phyloP scores from a whole-genome alignment of 2,888 invertebrate genomes.

The Agrotis segetum region DNA sequence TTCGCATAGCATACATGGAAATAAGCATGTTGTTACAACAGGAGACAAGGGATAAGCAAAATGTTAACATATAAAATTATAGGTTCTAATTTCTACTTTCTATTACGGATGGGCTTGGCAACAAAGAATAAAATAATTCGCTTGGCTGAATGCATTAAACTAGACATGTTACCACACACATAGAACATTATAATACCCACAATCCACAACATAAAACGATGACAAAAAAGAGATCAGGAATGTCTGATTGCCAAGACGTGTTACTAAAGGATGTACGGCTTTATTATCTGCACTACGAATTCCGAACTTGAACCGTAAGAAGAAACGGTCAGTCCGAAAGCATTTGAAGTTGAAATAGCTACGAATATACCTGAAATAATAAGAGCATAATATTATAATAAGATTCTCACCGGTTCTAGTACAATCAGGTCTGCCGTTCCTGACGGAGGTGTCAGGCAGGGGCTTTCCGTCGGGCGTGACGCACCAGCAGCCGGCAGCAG shows the following conservation, averaged over 20 bases:
- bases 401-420: constrained; percentile 83
- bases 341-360: background rate
- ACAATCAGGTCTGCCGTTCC: constrained; percentile 93
- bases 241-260: background rate
- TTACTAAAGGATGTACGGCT: background rate
- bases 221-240: no score
- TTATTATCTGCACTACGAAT: background rate
- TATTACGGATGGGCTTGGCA: constrained; percentile 28
- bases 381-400: background rate
- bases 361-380: background rate
- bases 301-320: background rate
- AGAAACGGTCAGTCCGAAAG: background rate
- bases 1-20: constrained; percentile 53
- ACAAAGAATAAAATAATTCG: constrained; percentile 38
- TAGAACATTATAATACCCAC: background rate
- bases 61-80: constrained; percentile 7
- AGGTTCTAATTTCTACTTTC: constrained; percentile 17
- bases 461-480: constrained; percentile 96
- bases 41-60: constrained; percentile 3
- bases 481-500: constrained; percentile 97
- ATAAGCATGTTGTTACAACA: constrained; percentile 7
- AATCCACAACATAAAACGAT: background rate
- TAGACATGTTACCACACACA: background rate
- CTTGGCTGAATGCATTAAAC: constrained; percentile 31
- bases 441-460: constrained; percentile 94